Evolutionary conservation across 2,888 invertebrate species (phyloP).

Genomic region (Sacculina carcini): DNA sequence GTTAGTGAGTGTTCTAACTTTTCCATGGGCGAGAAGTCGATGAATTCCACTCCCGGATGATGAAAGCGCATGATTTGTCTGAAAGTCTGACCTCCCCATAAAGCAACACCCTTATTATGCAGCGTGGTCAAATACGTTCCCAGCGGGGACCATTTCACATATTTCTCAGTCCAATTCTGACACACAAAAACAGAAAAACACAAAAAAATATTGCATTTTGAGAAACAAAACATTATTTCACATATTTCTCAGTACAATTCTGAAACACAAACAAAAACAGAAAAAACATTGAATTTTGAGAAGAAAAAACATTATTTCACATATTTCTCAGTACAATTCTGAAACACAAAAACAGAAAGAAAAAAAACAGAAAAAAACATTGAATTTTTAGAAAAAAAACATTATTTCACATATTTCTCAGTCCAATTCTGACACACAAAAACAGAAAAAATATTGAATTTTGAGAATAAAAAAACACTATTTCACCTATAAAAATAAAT

Average conservation of each 20-base stretch:
- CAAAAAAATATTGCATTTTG: no score
- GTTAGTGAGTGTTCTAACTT: slow-evolving; percentile 26
- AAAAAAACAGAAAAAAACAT: no score
- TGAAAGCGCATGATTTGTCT: slow-evolving; percentile 71
- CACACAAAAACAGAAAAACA: not conserved
- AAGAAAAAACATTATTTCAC: no score
- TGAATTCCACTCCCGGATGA: slow-evolving; percentile 69
- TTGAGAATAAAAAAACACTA: no score
- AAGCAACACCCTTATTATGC: slow-evolving; percentile 76
- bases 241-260: slow-evolving; percentile 94
- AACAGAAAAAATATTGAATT: no score
- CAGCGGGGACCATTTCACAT: slow-evolving; percentile 88
- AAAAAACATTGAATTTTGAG: no score
- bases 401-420: slow-evolving; percentile 78
- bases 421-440: slow-evolving; percentile 52
- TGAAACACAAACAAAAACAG: slow-evolving; percentile 19
- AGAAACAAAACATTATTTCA: no score
- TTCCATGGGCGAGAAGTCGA: slow-evolving; percentile 94
- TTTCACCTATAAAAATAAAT: no score
- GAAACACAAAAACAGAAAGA: slow-evolving; percentile 6
- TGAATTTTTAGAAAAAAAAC: no score
- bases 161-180: slow-evolving; percentile 83
- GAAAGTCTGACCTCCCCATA: slow-evolving; percentile 92
- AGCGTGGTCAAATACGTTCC: slow-evolving; percentile 91
- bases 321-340: slow-evolving; percentile 89